phyloP scores from a whole-genome alignment of 30 jellyfish, hydroid and myxozoan species.

The Hydractinia symbiolongicarpus region DNA sequence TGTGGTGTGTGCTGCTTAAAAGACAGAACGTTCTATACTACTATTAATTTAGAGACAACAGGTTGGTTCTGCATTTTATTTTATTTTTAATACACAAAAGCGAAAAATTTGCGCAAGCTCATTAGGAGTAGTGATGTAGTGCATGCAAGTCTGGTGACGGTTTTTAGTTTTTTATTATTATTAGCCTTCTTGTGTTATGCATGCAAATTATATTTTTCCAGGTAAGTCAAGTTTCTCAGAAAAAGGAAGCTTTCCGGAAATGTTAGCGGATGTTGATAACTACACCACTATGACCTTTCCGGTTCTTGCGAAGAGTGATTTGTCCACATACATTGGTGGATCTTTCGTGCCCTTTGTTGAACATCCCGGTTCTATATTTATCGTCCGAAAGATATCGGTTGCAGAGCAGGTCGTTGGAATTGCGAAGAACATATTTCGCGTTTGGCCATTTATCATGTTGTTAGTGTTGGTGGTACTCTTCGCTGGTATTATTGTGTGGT shows the following conservation, averaged over 20 bases:
- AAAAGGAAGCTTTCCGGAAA: neutral
- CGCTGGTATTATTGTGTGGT: neutral
- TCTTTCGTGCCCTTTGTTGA: neutral
- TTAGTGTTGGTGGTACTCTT: neutral
- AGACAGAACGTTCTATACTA: neutral
- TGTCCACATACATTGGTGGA: conserved; percentile 9
- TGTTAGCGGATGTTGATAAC: conserved; percentile 7
- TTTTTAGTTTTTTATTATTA: neutral
- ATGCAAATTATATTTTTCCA: neutral
- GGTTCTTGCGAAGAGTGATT: conserved; percentile 6
- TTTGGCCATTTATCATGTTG: neutral
- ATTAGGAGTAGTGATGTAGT: too few relatives aligned
- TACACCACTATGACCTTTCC: conserved; percentile 22
- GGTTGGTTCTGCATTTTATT: neutral
- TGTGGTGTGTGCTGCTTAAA: conserved; percentile 29
- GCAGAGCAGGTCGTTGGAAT: neutral
- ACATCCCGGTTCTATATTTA: conserved; percentile 6
- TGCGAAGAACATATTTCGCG: neutral
- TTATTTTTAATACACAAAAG: neutral
- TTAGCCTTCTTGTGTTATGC: too few relatives aligned
- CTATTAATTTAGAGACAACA: neutral
- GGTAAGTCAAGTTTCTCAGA: conserved; percentile 5
- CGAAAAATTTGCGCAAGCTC: neutral
- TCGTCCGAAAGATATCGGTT: neutral
- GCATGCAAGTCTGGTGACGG: neutral